phyloP scores from a whole-genome alignment of 2,797 vertebrate genomes.

The Lepus oiostolus region DNA sequence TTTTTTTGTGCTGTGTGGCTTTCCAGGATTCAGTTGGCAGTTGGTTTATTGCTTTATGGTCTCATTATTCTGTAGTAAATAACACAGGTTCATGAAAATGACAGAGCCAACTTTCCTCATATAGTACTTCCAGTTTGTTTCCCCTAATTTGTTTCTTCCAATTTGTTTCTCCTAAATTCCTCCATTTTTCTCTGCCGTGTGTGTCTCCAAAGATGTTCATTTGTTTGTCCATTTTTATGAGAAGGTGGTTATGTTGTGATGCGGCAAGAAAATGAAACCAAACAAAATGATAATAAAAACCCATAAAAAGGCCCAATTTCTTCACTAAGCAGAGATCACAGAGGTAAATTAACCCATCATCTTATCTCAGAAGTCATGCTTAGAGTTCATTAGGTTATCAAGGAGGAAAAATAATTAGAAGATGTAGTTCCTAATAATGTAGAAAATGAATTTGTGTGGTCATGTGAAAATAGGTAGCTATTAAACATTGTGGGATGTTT shows the following conservation, averaged over 20 bases:
- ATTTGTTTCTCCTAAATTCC: not conserved
- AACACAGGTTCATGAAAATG: not conserved
- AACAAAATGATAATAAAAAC: not conserved
- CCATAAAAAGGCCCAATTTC: not conserved
- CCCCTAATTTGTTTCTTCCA: not conserved
- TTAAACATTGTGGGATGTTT: not conserved
- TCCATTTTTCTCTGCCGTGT: not conserved
- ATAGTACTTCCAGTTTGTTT: not conserved
- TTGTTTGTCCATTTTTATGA: not conserved
- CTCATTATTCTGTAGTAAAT: not conserved
- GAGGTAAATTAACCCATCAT: not conserved
- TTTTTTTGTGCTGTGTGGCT: not conserved
- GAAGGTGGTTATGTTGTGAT: not conserved
- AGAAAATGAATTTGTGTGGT: not conserved
- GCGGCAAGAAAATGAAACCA: not conserved
- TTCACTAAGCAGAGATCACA: not conserved
- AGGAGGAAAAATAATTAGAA: not conserved
- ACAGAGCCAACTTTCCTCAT: not conserved
- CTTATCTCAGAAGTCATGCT: not conserved
- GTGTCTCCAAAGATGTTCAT: constrained; percentile 18
- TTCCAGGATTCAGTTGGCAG: not conserved
- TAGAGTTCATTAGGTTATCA: not conserved
- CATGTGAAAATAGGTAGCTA: not conserved
- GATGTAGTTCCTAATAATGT: not conserved
- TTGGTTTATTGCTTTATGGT: not conserved